These are phyloP conservation scores for Cyprinodon brontotheroides DNA, from an alignment of 2,113 vertebrate genomes.

Conservation along the genomic window DNA sequence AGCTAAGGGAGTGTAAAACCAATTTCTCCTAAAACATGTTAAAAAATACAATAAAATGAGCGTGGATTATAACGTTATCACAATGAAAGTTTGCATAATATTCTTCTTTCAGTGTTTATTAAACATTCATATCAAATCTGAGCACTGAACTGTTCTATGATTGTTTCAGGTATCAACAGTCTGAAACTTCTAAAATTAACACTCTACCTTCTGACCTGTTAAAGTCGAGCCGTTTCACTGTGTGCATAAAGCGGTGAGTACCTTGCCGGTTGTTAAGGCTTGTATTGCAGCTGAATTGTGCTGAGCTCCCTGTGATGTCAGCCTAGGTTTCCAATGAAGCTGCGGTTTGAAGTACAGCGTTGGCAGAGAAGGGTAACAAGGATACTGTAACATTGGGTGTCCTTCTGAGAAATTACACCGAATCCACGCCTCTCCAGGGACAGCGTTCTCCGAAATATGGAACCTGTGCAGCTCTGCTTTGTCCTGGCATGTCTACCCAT, in stretches of 20 bases:
- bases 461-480: conserved; percentile 9
- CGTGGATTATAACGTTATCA: conserved; percentile 2
- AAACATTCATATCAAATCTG: conserved; percentile 15
- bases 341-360: conserved; percentile 14
- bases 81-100: conserved; percentile 22
- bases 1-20: background rate
- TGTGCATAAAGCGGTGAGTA: conserved; percentile 26
- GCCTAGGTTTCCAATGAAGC: conserved; percentile 29
- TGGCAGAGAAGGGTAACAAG: background rate
- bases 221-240: conserved; percentile 18
- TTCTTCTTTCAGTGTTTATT: conserved; percentile 13
- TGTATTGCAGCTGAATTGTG: conserved; percentile 28
- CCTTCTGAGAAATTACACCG: conserved; percentile 19
- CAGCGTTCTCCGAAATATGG: conserved; percentile 22
- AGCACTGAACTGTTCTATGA: conserved; percentile 2
- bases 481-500: conserved; percentile 1
- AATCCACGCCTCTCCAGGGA: conserved; percentile 19
- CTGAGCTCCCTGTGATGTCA: conserved; percentile 26
- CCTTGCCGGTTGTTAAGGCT: conserved; percentile 40
- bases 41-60: conserved; percentile 18
- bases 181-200: background rate
- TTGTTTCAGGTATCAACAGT: conserved; percentile 46
- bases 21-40: conserved; percentile 9
- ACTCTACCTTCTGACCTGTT: background rate
- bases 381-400: conserved; percentile 28